Evolutionary conservation across 2,888 invertebrate species (phyloP).

Genomic region (Chironomus tentans): DNA sequence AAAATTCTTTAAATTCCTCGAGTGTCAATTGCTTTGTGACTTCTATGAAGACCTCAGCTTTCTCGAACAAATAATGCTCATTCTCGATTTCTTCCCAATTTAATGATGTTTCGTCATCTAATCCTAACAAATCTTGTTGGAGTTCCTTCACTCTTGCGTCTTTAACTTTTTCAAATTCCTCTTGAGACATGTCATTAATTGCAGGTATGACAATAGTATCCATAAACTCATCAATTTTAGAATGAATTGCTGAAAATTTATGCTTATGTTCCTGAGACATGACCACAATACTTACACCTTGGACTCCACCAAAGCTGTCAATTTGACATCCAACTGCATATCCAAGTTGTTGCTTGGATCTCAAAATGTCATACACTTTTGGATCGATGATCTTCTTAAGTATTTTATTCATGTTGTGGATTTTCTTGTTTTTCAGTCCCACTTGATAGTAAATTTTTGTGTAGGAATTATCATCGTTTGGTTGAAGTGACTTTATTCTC

Average conservation of each 20-base stretch:
- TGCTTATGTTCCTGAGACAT: slow-evolving; percentile 17
- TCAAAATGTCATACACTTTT: slow-evolving; percentile 72
- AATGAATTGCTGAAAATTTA: background rate
- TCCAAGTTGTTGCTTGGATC: slow-evolving; percentile 75
- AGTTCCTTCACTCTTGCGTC: background rate
- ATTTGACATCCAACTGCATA: background rate
- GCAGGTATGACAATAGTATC: background rate
- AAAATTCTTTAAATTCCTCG: slow-evolving; percentile 46
- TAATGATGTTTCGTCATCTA: slow-evolving; percentile 37
- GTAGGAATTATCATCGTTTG: slow-evolving; percentile 66
- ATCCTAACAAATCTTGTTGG: background rate
- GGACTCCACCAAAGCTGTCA: background rate
- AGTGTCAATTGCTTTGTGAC: slow-evolving; percentile 46
- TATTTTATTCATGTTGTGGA: slow-evolving; percentile 61
- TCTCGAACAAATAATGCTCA: slow-evolving; percentile 51
- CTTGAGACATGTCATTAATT: background rate
- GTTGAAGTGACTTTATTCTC: slow-evolving; percentile 61
- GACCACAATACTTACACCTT: background rate
- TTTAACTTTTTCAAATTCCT: slow-evolving; percentile 13
- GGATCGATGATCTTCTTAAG: slow-evolving; percentile 79
- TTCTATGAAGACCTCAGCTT: slow-evolving; percentile 48
- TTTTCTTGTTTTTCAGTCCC: slow-evolving; percentile 50
- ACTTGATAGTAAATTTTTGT: slow-evolving; percentile 82
- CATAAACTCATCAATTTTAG: background rate
- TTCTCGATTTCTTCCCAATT: slow-evolving; percentile 53